Conservation (phyloP, 2,888 invertebrate genomes). For the Agapetus fuscipes region DNA sequence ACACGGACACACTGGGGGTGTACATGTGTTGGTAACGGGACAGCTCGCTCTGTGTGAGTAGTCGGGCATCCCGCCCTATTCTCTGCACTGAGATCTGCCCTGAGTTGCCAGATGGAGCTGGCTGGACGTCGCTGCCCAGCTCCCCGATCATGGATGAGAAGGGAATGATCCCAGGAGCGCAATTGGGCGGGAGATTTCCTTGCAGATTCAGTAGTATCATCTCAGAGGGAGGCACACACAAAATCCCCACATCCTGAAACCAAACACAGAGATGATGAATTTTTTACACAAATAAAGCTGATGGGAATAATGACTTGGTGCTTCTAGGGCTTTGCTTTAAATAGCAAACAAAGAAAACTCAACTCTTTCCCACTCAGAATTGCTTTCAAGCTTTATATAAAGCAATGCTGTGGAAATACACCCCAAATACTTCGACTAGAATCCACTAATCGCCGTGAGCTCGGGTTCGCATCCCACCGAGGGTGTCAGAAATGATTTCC, state of each 20-base stretch:
- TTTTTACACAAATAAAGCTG: too few relatives aligned
- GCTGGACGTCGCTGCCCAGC: constrained; percentile 21
- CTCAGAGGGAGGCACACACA: constrained; percentile 38
- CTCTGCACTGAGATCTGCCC: constrained; percentile 48
- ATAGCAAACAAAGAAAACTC: too few relatives aligned
- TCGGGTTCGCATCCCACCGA: too few relatives aligned
- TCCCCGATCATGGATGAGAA: constrained; percentile 25
- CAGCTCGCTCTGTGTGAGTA: constrained; percentile 42
- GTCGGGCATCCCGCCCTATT: constrained; percentile 47
- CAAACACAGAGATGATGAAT: too few relatives aligned
- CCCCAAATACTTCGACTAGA: too few relatives aligned
- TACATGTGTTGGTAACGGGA: constrained; percentile 32
- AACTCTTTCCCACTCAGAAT: too few relatives aligned
- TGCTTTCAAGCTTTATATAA: too few relatives aligned
- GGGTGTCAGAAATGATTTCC: too few relatives aligned
- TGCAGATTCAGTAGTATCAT: constrained; percentile 35
- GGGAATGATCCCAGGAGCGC: constrained; percentile 26
- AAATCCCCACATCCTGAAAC: constrained; percentile 39
- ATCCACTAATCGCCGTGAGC: too few relatives aligned
- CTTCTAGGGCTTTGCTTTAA: background rate
- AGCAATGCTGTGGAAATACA: too few relatives aligned
- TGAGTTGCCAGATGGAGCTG: constrained; percentile 23
- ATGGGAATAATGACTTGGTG: too few relatives aligned
- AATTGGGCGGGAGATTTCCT: constrained; percentile 23
- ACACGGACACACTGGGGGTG: constrained; percentile 19